These are phyloP conservation scores for Nemotelus pantherinus DNA, from an alignment of 2,888 invertebrate species.

Conservation along the genomic window DNA sequence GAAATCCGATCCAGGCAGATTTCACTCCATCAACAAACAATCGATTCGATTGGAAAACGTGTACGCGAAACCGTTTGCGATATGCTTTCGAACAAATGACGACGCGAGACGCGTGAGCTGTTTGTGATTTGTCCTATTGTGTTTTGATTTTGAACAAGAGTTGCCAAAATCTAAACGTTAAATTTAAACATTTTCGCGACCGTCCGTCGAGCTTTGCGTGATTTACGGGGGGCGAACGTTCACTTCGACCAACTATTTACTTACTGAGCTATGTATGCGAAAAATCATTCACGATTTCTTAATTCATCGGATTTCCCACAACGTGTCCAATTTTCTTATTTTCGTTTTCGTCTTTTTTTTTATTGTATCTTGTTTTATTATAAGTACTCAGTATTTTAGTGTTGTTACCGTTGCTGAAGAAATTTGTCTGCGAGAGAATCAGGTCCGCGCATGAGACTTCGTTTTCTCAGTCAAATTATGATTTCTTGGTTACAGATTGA, in stretches of 20 bases:
- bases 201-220: constrained; percentile 37
- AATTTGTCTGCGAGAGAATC: no score
- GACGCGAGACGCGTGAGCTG: neutral
- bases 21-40: constrained; percentile 18
- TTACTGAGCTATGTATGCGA: neutral
- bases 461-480: no score
- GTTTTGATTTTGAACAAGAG: constrained; percentile 45
- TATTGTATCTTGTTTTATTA: neutral
- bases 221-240: constrained; percentile 30
- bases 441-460: no score
- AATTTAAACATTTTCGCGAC: constrained; percentile 47
- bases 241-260: constrained; percentile 41
- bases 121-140: constrained; percentile 37
- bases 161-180: constrained; percentile 44
- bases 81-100: constrained; percentile 9
- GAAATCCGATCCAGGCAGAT: constrained; percentile 14
- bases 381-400: neutral
- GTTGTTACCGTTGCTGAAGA: no score
- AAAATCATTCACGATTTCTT: constrained; percentile 24
- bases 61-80: neutral
- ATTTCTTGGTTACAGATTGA: no score
- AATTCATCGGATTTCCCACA: constrained; percentile 11
- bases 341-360: constrained; percentile 25
- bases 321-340: neutral
- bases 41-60: constrained; percentile 8